These are phyloP conservation scores for Myathropa florea DNA, from an alignment of 2,888 invertebrate species.

Conservation along the genomic window DNA sequence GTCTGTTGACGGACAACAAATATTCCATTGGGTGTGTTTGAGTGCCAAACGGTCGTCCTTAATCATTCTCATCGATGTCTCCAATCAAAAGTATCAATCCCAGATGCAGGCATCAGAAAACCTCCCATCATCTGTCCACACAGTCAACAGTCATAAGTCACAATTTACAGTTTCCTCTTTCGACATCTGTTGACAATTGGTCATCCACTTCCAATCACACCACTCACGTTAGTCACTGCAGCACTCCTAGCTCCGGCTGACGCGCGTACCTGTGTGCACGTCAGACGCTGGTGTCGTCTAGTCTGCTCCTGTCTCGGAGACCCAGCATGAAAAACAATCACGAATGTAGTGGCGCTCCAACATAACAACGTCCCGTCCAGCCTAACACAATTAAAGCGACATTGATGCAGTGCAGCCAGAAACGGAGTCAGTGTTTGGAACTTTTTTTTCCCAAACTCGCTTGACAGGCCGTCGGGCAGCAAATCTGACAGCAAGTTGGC, in stretches of 20 bases:
- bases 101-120: neutral
- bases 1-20: neutral
- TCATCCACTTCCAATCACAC: constrained; percentile 40
- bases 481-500: constrained; percentile 45
- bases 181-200: constrained; percentile 28
- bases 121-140: neutral
- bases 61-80: neutral
- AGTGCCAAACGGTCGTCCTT: neutral
- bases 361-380: neutral
- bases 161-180: constrained; percentile 20
- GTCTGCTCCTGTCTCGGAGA: constrained; percentile 21
- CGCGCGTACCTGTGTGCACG: constrained; percentile 1
- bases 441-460: constrained; percentile 7
- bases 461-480: constrained; percentile 39
- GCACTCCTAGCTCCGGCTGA: neutral
- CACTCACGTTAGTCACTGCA: constrained; percentile 44
- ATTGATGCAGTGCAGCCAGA: constrained; percentile 23
- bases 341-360: constrained; percentile 35
- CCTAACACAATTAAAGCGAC: constrained; percentile 55
- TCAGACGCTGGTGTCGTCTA: constrained; percentile 43
- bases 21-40: neutral
- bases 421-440: neutral
- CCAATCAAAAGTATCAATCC: neutral
- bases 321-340: neutral
- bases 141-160: neutral